Conservation (phyloP, 2,888 invertebrate species). For the Hirtodrosophila cameraria region DNA sequence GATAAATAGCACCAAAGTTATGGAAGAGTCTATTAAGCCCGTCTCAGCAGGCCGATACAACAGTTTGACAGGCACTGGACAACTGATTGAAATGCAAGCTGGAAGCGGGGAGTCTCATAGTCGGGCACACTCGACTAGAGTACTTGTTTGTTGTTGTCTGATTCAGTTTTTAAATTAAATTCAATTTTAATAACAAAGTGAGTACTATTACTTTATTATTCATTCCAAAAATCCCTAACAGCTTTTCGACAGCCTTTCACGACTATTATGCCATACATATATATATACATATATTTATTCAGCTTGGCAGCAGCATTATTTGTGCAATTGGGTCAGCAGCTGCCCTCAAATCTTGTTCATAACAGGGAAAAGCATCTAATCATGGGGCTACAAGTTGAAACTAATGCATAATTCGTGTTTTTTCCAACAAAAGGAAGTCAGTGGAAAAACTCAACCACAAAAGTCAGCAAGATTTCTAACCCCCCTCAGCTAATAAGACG, state of each 20-base stretch:
- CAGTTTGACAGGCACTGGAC: too few relatives aligned
- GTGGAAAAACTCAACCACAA: conserved; percentile 25
- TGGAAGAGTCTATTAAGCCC: too few relatives aligned
- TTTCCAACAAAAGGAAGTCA: conserved; percentile 39
- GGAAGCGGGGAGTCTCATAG: too few relatives aligned
- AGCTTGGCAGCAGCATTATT: background rate
- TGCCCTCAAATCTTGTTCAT: conserved; percentile 32
- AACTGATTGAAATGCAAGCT: too few relatives aligned
- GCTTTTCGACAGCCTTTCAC: background rate
- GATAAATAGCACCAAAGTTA: too few relatives aligned
- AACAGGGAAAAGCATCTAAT: conserved; percentile 53
- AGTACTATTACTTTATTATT: background rate
- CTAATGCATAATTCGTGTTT: conserved; percentile 76
- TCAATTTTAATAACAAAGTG: too few relatives aligned
- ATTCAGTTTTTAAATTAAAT: too few relatives aligned
- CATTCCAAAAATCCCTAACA: conserved; percentile 11
- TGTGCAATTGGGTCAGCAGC: conserved; percentile 42
- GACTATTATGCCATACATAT: background rate
- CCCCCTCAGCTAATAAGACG: conserved; percentile 36
- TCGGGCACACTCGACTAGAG: too few relatives aligned
- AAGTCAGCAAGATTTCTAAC: conserved; percentile 48
- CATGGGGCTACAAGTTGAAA: conserved; percentile 63
- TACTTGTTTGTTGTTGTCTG: too few relatives aligned
- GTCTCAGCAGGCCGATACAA: too few relatives aligned
- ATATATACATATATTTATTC: conserved; percentile 4